A percentile compares a stretch with the other conserved stretches of the same genome.
phyloP scores from a whole-genome alignment of 2,797 vertebrate genomes.

The Poeciliopsis presidionis region DNA sequence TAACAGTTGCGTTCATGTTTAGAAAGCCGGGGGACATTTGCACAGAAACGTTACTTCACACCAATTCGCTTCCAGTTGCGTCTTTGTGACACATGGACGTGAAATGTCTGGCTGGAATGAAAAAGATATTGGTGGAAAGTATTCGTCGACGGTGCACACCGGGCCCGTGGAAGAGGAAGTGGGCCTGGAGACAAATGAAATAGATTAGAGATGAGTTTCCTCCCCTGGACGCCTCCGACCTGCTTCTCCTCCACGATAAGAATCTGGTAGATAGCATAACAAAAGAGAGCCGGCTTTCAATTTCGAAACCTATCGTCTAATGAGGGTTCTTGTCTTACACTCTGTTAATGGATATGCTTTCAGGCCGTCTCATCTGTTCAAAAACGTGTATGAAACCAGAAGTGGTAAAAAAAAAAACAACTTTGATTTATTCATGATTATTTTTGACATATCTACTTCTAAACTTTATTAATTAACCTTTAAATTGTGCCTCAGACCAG shows the following conservation, averaged over 20 bases:
- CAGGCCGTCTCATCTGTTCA: conserved; percentile 40
- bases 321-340: conserved; percentile 60
- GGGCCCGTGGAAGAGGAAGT: conserved; percentile 40
- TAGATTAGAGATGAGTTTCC: conserved; percentile 44
- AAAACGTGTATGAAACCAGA: not conserved
- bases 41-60: not conserved
- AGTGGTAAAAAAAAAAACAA: not conserved
- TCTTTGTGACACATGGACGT: not conserved
- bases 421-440: not conserved
- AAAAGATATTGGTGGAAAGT: conserved; percentile 17
- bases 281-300: conserved; percentile 44
- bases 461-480: not conserved
- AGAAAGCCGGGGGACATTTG: not conserved
- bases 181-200: conserved; percentile 48
- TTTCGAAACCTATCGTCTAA: conserved; percentile 59
- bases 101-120: conserved; percentile 2
- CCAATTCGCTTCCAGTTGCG: not conserved
- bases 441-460: not conserved
- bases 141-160: conserved; percentile 8
- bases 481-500: not conserved
- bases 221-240: conserved; percentile 28
- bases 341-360: conserved; percentile 57
- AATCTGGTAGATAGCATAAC: conserved; percentile 34
- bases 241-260: conserved; percentile 27
- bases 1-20: not conserved